Conservation (phyloP, 2,888 invertebrate species). For the Drosophila quinaria region DNA sequence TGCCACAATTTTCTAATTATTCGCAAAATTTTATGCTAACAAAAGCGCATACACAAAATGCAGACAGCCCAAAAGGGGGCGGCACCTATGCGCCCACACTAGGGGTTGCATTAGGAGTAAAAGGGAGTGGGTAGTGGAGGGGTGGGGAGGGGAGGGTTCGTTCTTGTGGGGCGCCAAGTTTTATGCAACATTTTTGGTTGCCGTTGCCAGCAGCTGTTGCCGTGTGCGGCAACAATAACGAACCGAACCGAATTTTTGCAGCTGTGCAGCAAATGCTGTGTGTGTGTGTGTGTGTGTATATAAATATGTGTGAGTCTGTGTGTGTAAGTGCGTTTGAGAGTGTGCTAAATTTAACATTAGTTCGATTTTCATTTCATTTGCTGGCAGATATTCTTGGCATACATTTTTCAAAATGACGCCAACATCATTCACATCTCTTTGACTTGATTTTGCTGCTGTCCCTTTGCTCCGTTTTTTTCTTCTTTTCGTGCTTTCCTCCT, state of each 20-base stretch:
- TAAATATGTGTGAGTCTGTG: background rate
- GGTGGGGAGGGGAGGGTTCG: background rate
- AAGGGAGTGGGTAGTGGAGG: background rate
- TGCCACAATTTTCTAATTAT: slow-evolving; percentile 81
- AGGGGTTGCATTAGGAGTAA: background rate
- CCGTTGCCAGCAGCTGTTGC: slow-evolving; percentile 53
- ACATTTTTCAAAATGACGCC: slow-evolving; percentile 47
- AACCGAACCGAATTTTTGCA: slow-evolving; percentile 57
- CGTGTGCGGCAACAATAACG: slow-evolving; percentile 59
- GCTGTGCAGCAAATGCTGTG: slow-evolving; percentile 41
- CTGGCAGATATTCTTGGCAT: slow-evolving; percentile 55
- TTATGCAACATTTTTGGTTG: slow-evolving; percentile 70
- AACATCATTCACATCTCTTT: slow-evolving; percentile 19
- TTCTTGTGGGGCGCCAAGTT: slow-evolving; percentile 57
- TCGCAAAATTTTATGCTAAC: slow-evolving; percentile 81
- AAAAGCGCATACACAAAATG: slow-evolving; percentile 61
- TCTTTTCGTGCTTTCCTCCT: background rate
- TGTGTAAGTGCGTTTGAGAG: slow-evolving; percentile 24
- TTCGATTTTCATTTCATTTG: slow-evolving; percentile 82
- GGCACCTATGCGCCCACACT: slow-evolving; percentile 18
- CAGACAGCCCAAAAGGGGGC: slow-evolving; percentile 11
- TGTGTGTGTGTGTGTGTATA: background rate
- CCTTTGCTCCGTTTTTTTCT: background rate
- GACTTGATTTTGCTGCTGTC: slow-evolving; percentile 1
- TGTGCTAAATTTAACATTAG: slow-evolving; percentile 69